A percentile compares a stretch with the other conserved stretches of the same genome.
These are phyloP conservation scores for Drosophila navojoa DNA, from an alignment of 1,140 invertebrate genomes.

Conservation along the genomic window DNA sequence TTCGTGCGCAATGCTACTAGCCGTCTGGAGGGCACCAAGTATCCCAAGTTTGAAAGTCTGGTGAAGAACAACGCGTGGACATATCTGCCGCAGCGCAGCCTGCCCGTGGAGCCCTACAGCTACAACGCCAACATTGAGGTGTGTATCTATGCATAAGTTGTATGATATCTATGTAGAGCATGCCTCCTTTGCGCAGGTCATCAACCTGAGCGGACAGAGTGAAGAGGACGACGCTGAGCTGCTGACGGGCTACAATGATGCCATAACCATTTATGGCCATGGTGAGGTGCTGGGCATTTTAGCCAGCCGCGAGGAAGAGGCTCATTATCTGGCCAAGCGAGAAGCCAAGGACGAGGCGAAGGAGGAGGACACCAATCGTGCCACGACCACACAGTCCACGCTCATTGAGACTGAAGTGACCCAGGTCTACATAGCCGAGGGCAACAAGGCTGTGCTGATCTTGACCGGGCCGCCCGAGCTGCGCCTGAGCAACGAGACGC, in stretches of 20 bases:
- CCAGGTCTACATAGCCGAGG: conserved; percentile 73
- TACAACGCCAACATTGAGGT: conserved; percentile 84
- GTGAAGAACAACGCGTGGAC: conserved; percentile 83
- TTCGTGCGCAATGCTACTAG: conserved; percentile 75
- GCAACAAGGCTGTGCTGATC: conserved; percentile 76
- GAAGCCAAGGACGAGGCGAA: conserved; percentile 54
- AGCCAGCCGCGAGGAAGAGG: conserved; percentile 82
- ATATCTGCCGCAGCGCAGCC: conserved; percentile 85
- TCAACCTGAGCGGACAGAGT: conserved; percentile 85
- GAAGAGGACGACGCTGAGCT: conserved; percentile 86
- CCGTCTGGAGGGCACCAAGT: conserved; percentile 70
- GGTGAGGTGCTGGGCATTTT: conserved; percentile 85
- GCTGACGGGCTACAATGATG: conserved; percentile 85
- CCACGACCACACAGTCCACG: conserved; percentile 47
- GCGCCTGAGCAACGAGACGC: conserved; percentile 43
- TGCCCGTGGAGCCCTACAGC: conserved; percentile 85
- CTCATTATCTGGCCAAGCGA: conserved; percentile 72
- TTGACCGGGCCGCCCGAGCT: conserved; percentile 71
- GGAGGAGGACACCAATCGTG: conserved; percentile 38
- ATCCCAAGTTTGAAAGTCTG: conserved; percentile 74
- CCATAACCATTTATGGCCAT: conserved; percentile 85
- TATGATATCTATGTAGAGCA: neutral
- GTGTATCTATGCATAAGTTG: conserved; percentile 36
- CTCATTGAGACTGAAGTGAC: conserved; percentile 61
- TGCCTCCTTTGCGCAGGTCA: conserved; percentile 77